Evolutionary conservation across 2,113 vertebrate genomes (phyloP), one percentile per base, ranked within the genome.

Genomic region (Brachirus orientalis): DNA sequence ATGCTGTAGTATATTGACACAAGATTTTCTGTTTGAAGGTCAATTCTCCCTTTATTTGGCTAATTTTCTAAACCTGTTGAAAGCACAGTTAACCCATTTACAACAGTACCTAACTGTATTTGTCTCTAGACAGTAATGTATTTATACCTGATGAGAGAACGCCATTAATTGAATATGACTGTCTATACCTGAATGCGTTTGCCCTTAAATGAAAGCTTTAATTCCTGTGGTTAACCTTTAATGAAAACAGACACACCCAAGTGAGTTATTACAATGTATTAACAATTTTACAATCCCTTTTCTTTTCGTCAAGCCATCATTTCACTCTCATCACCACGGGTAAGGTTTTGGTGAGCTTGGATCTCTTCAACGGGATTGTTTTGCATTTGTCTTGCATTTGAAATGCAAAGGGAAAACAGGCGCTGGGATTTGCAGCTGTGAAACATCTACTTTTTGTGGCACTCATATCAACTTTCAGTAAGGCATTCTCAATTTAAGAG

Each of bases 391-490:
- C 70, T 86, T 83, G 36, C 17, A 16, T 10, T 56, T 61, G 57
- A 85, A 85, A 78, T 54, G 78, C 58, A 51, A 63, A 10, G 14
- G 40, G 47, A 53, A 72, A 82, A 63, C 57, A 69, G 69, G 60
- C 50, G 2, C 14, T 47, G 36, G 69, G 52, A 59, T 58, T 60
- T 28, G 38, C 44, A 35, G 64, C 58, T 41, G 44, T 10, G 57
- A 72, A 76, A 72, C 81, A 62, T 45, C 59, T 51, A 3, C 20
- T 20, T 64, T 53, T 17, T 35, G 35, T 19, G 40, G 1, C 17
- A 12, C 37, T 79, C 62, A 17, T 71, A 82, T 86, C 62, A 48
- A 73, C 78, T 91, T 82, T 69, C 84, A 76, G 6, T 59, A 72
- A 12, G 52, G 63, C 72, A 57, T 72, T 70, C 84, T 35, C 38